Evolutionary conservation across 2,113 vertebrate species (phyloP), one percentile per base, ranked within the genome.

Genomic region (Leucosticte australis): DNA sequence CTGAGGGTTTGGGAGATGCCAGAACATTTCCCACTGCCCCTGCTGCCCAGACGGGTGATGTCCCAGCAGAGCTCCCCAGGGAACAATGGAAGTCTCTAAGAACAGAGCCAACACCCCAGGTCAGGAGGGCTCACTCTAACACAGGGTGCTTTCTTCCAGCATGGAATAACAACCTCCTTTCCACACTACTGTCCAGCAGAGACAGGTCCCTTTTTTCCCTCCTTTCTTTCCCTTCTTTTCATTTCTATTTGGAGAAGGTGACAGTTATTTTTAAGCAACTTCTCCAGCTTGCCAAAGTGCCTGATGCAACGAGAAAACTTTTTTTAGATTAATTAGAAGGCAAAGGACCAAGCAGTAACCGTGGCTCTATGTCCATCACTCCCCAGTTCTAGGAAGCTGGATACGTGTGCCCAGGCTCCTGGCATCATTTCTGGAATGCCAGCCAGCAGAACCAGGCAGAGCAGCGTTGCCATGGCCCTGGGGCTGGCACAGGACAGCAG

Each of bases 271-370:
- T 89, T 89, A 90, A 74, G 57, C 65, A 74, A 49, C 15, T 77
- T 57, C 46, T 55, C 70, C 74, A 80, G 71, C 71, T 87, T 79
- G 47, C 83, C 94, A 82, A 87, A 70, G 26, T 67, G 78, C 47
- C 62, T 2, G 2, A 59, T 42, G 50, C 9, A 87, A 67, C 4
- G 0, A 47, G 70, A 33, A 57, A 86, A 65, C 76, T 63, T 92
- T 82, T 94, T 93, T 82, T 33, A 96, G 74, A 63, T 50, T 81
- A 84, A 87, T 82, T 57, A 90, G 74, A 67, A 87, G 74, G 82
- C 75, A 84, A 57, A 84, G 42, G 47, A 52, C 56, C 78, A 74
- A 82, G 70, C n/a, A 42, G 39, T 65, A 22, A 16, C 27, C 55
- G 87, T 9, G 21, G 63, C 49, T 46, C 46, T 31, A 7, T 9